Evolutionary conservation across 2,113 vertebrate genomes (phyloP), one percentile per base, ranked within the genome.

Genomic region (Haplochromis vanheusdeni): DNA sequence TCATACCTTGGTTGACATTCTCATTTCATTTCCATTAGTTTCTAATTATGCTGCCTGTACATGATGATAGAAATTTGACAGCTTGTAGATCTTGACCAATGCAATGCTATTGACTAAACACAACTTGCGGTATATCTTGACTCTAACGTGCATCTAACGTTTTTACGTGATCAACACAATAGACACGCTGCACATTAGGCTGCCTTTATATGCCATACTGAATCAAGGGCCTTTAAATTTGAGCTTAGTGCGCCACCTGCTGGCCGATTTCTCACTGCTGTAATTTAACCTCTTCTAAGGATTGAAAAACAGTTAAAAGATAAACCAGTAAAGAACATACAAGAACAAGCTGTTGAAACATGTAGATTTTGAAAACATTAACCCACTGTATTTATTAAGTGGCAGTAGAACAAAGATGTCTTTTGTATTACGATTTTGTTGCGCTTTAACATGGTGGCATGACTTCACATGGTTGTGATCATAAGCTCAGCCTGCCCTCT

Each of bases 161-260:
- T 47, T 60, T 60, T 23, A 9, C 23, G 17, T 40, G 4, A 68
- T 14, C 62, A 21, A 68, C 33, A 68, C 35, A 42, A 19, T 10
- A 6, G 7, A 70, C 5, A 42, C 2, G 11, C 49, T 28, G 16
- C 21, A 79, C 26, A n/a, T 40, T 11, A 21, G 28, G 7, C 9
- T 14, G 49, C 70, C 82, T 37, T 14, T 47, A 51, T 83, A 84
- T 3, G 12, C 45, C 7, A n/a, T 23, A 7, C 40, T 26, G 9
- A 17, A 0, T 42, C 21, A 42, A 10, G 33, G 16, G 21, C 4
- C 21, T 3, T 65, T 79, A 33, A 6, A 19, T 26, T 37, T 86
- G 60, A 77, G 73, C 23, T 82, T 51, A 79, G 42, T 35, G 79
- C 84, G 89, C 90, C 95, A 80, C 75, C 95, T 95, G 89, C 86